Conservation (phyloP, 2,888 invertebrate genomes). For the Dynastes hyllus region DNA sequence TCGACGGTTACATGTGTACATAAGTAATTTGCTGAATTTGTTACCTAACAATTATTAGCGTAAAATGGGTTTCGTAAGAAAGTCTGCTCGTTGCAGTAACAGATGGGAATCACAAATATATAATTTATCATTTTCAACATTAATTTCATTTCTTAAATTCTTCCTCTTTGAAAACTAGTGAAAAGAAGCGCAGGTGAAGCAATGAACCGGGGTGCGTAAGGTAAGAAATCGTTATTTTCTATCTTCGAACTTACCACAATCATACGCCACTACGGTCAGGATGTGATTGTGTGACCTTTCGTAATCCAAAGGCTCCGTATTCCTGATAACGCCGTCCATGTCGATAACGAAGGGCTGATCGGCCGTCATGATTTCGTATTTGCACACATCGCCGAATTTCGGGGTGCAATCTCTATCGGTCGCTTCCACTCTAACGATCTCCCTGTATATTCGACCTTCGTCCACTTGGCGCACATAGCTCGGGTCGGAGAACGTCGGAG, state of each 20-base stretch:
- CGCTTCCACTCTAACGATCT: conserved; percentile 93
- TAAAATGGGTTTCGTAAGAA: too few species aligned
- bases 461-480: conserved; percentile 93
- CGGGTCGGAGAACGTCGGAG: conserved; percentile 92
- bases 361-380: conserved; percentile 95
- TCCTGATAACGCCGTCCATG: conserved; percentile 94
- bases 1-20: too few species aligned
- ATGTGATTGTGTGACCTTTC: conserved; percentile 96
- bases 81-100: too few species aligned
- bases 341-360: conserved; percentile 94
- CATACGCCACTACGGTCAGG: conserved; percentile 95
- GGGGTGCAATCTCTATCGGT: conserved; percentile 97
- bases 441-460: conserved; percentile 92
- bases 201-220: not conserved
- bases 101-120: too few species aligned
- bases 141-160: too few species aligned
- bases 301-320: conserved; percentile 94
- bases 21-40: too few species aligned
- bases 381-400: conserved; percentile 95
- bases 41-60: too few species aligned
- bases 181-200: too few species aligned
- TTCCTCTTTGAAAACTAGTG: too few species aligned
- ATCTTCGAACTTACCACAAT: conserved; percentile 80
- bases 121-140: too few species aligned
- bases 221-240: not conserved